Conservation (phyloP, 2,888 invertebrate species). For the Archips xylosteana region DNA sequence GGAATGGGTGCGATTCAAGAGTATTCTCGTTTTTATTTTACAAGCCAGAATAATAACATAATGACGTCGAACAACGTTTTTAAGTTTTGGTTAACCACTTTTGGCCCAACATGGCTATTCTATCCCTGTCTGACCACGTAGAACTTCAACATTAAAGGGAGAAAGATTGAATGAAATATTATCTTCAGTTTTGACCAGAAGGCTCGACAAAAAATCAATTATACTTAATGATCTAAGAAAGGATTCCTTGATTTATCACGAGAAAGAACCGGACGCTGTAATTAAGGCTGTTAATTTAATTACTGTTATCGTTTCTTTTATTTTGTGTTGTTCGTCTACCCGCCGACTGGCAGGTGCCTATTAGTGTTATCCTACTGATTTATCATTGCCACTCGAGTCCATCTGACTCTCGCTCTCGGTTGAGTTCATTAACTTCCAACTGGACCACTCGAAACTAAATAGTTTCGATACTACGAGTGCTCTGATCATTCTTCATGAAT, state of each 20-base stretch:
- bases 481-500: neutral
- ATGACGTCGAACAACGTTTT: constrained; percentile 53
- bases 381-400: constrained; percentile 37
- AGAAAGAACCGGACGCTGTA: constrained; percentile 61
- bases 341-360: constrained; percentile 38
- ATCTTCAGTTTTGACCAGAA: constrained; percentile 31
- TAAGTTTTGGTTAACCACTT: constrained; percentile 50
- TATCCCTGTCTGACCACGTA: constrained; percentile 20
- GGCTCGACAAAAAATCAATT: constrained; percentile 69
- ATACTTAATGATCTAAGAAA: constrained; percentile 68
- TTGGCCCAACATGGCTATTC: neutral
- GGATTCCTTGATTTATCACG: constrained; percentile 69
- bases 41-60: constrained; percentile 48
- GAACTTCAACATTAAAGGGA: neutral
- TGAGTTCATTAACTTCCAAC: constrained; percentile 39
- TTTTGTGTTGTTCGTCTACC: constrained; percentile 45
- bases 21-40: constrained; percentile 14
- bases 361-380: constrained; percentile 41
- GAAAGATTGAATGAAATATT: constrained; percentile 21
- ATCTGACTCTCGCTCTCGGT: constrained; percentile 40
- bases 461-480: constrained; percentile 15
- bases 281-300: constrained; percentile 74
- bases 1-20: constrained; percentile 48
- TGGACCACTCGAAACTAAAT: constrained; percentile 23
- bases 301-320: constrained; percentile 51